Base-by-base conservation (phyloP, 2,888 invertebrate species). In the Uropetala carovei region DNA sequence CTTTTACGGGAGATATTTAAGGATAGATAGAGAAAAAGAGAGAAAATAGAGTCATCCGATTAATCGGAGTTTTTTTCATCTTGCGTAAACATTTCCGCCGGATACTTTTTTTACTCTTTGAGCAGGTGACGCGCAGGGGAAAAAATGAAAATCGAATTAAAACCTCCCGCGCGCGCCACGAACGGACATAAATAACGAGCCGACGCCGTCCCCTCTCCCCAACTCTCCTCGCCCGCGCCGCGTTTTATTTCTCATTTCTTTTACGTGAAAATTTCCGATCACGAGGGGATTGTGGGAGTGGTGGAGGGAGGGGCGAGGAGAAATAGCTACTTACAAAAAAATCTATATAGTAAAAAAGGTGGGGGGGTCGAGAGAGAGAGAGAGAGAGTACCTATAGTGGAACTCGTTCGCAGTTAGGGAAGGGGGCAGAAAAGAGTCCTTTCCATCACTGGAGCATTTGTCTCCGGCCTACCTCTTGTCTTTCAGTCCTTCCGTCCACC, bases 221-320 rank as follows among this genome's bases (percentile, higher is more conserved):
- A 22, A 9, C 68, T 10, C 68, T 68, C 68, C 68, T 18, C 68
- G n/a, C 22, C n/a, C 68, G 68, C 68, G 43, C 68, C 0, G 11
- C 22, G 22, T 11, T 75, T 75, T 75, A 22, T 75, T 75, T 75
- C 43, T 75, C 22, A 27, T 75, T 75, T 75, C 22, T 75, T 75
- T 27, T 27, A 75, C 75, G 68, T 22, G 22, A 75, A 75, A 75
- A 75, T 75, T 75, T 75, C 75, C 75, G 75, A 75, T 27, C 75
- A 7, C 9, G n/a, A n/a, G 68, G 27, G 75, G 75, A 10, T 75
- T 22, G 75, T 43, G 43, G 43, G 43, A 43, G 7, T 1, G 5
- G 27, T 22, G 0, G 5, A n/a, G 9, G 4, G 64, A 16, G 75
- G 75, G 0, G 22, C 22, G 75, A 22, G 27, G 27, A 27, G 75